Conservation (phyloP, 2,113 vertebrate genomes). For the Epinephelus lanceolatus region DNA sequence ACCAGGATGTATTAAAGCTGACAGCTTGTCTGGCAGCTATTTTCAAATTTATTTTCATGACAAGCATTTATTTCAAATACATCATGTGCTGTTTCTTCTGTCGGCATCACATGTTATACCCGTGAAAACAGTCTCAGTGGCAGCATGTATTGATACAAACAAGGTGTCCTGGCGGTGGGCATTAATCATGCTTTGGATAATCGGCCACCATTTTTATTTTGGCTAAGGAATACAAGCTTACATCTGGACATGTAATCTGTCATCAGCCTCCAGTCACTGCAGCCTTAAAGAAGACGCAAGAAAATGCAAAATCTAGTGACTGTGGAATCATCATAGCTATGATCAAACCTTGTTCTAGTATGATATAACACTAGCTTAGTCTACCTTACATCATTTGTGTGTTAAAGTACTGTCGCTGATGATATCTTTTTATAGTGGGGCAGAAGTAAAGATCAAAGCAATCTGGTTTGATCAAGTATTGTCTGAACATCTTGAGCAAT, state of each 20-base stretch:
- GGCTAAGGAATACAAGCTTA: conserved; percentile 15
- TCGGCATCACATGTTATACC: conserved; percentile 48
- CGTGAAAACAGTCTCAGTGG: conserved; percentile 48
- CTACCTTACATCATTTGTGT: conserved; percentile 19
- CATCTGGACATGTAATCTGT: conserved; percentile 44
- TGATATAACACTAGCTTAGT: neutral
- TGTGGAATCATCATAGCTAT: conserved; percentile 13
- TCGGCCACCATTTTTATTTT: conserved; percentile 48
- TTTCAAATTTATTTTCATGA: conserved; percentile 80
- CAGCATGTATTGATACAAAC: conserved; percentile 70
- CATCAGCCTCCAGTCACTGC: conserved; percentile 14
- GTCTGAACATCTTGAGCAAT: conserved; percentile 19
- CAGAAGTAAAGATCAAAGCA: conserved; percentile 51
- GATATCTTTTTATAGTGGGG: neutral
- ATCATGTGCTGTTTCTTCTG: conserved; percentile 67
- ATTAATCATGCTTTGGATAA: conserved; percentile 81
- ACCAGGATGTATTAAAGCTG: conserved; percentile 69
- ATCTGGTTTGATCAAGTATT: conserved; percentile 27
- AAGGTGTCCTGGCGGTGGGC: conserved; percentile 59
- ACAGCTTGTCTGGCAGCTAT: conserved; percentile 78
- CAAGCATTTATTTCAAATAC: conserved; percentile 79
- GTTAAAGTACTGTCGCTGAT: conserved; percentile 21
- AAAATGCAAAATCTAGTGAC: neutral
- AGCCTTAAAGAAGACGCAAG: neutral
- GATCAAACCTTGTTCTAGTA: conserved; percentile 30